Evolutionary conservation across 2,113 vertebrate genomes (phyloP).

Genomic region (Halichoeres trimaculatus): DNA sequence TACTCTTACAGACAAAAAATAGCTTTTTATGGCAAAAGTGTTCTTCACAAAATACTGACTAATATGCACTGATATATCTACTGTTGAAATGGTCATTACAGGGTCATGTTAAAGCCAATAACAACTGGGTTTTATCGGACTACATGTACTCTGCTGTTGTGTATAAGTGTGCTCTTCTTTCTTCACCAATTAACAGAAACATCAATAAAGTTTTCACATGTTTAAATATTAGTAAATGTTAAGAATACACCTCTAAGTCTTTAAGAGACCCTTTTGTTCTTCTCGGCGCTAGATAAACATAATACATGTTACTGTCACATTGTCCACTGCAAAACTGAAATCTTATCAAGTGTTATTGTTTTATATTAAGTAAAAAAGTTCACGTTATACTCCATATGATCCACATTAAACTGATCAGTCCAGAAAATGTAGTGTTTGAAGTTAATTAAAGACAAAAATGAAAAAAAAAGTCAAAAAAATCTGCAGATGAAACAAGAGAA

Average conservation of each 20-base stretch:
- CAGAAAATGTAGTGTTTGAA: too few species aligned
- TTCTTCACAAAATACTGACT: constrained; percentile 41
- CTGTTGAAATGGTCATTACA: background rate
- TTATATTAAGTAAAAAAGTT: too few species aligned
- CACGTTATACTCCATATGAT: too few species aligned
- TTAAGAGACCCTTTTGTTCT: background rate
- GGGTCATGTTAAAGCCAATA: constrained; percentile 12
- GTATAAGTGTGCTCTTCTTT: background rate
- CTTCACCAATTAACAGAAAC: background rate
- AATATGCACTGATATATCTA: constrained; percentile 16
- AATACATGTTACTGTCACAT: background rate
- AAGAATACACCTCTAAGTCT: background rate
- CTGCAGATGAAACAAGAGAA: too few species aligned
- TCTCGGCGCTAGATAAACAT: background rate
- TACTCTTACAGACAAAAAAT: constrained; percentile 36
- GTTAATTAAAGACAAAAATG: too few species aligned
- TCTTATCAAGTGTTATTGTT: too few species aligned
- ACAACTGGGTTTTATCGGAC: background rate
- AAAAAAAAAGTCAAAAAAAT: too few species aligned
- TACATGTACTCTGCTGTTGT: background rate
- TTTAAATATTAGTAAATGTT: too few species aligned
- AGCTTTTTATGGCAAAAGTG: constrained; percentile 4
- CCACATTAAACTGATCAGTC: too few species aligned
- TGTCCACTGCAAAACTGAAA: too few species aligned
- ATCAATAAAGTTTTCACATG: too few species aligned